Base-by-base conservation (phyloP, 2,888 invertebrate genomes). In the Nesidiocoris tenuis region DNA sequence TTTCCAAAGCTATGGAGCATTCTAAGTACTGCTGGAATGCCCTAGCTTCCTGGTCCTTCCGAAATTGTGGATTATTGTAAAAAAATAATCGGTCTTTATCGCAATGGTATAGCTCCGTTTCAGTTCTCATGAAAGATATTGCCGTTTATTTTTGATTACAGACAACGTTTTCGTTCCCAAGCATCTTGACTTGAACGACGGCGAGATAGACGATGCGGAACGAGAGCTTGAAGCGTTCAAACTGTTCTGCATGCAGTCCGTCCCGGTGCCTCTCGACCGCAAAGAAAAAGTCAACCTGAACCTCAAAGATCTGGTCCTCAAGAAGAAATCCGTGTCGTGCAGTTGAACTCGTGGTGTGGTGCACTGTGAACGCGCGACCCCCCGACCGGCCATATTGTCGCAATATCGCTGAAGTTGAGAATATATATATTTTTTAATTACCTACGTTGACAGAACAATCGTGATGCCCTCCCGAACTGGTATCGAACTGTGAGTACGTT, bases 171-270 rank as follows among this genome's bases (percentile, higher is more conserved):
- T 93, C 86, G 88, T 90, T 80, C 93, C 93, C 63, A 91, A 91
- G 84, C 91, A 91, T 82, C 87, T 87, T 80, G 90, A 93, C 83
- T 86, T 91, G 78, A 92, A 93, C 83, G 88, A 91, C 79, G 91
- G 91, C 18, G 88, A 91, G 57, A 87, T 94, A 82, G 93, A 94
- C 82, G 90, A 90, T 75, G 90, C 90, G 55, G 94, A 94, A 82
- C 85, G 91, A 1, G 94, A 94, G 83, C 86, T 94, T 79, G 94
- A 95, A 82, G 91, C 92, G 1, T 93, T 95, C 85, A 95, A 95
- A 84, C 88, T 93, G 19, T 94, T 93, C 84, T 93, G 93, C 80
- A 90, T 91, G 82, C 92, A 92, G 83, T 93, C 93, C 79, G 90
- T 93, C 79, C 91, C 93, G 79, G 90, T 93, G 79, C 91, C 92